A percentile compares a stretch with the other conserved stretches of the same genome.
Conservation (phyloP, 2,888 invertebrate genomes). For the Ptilodon capucinus region DNA sequence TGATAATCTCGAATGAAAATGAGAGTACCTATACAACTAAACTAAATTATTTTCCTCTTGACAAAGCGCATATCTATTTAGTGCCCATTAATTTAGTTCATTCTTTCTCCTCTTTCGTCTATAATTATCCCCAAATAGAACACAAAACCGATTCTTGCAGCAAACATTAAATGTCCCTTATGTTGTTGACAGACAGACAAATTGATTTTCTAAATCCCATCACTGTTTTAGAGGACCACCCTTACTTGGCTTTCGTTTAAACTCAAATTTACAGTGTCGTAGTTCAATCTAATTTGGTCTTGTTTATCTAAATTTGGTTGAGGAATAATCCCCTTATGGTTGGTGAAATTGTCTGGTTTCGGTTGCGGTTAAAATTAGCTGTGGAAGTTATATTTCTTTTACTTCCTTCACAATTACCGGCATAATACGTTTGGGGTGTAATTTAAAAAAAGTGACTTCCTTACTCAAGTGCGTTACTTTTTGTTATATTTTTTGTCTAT, state of each 20-base stretch:
- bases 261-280: background rate
- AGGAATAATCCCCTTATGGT: constrained; percentile 45
- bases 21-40: background rate
- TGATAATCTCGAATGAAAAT: background rate
- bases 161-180: constrained; percentile 54
- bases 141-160: constrained; percentile 34
- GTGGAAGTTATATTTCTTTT: constrained; percentile 26
- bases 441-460: background rate
- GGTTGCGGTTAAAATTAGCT: constrained; percentile 45
- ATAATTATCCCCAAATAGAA: constrained; percentile 41
- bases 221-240: constrained; percentile 30
- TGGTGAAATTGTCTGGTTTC: constrained; percentile 49
- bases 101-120: constrained; percentile 9
- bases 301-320: constrained; percentile 45
- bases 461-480: too few relatives aligned
- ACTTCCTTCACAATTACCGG: constrained; percentile 11
- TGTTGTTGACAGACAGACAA: constrained; percentile 71
- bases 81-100: constrained; percentile 3
- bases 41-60: background rate
- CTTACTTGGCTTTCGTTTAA: constrained; percentile 8
- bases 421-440: background rate
- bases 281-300: constrained; percentile 16
- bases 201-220: constrained; percentile 65
- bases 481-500: too few relatives aligned
- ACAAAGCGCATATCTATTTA: background rate